Base-by-base conservation (phyloP, 2,113 vertebrate species). In the Erinaceus europaeus region DNA sequence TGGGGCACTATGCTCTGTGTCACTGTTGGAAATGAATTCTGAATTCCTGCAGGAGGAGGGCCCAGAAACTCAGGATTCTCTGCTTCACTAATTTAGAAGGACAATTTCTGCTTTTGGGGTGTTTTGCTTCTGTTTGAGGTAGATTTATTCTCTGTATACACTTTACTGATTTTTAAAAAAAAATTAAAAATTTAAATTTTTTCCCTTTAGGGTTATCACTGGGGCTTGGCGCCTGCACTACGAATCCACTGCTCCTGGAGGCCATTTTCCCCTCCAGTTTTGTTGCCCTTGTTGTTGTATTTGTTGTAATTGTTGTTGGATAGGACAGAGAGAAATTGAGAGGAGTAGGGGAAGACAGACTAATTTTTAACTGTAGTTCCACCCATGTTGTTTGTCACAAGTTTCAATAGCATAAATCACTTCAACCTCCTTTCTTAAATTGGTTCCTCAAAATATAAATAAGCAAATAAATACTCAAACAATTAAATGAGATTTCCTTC, bases 401-500 rank as follows among this genome's bases (percentile, higher is more conserved):
- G 21, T 84, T 91, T 91, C 84, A 86, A 81, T 68, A 82, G 89
- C 73, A 89, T 6, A n/a, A 40, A 57, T 71, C 36, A 83, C 42
- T 34, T 73, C 20, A 61, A 15, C 69, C 52, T 69, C 21, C 34
- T 88, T 82, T 88, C 67, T 32, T 50, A 86, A 91, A 71, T 52
- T 1, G 6, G 15, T 65, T 78, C 75, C 74, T 90, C 84, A 59
- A 90, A 86, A 61, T 81, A 84, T 84, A 87, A 91, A 88, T 89
- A 93, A 90, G 42, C n/a, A 90, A 91, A 71, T 88, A 91, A 93
- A 78, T 91, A 84, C 52, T 69, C 78, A 89, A 55, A 94, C 78
- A 90, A 94, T 94, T 93, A 92, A 89, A 89, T 85, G 74, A 87
- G 67, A 84, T 94, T 94, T 94, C 84, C 84, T 91, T 57, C 91